Conservation (phyloP, 2,888 invertebrate species). For the Drosophila kambysellisi region DNA sequence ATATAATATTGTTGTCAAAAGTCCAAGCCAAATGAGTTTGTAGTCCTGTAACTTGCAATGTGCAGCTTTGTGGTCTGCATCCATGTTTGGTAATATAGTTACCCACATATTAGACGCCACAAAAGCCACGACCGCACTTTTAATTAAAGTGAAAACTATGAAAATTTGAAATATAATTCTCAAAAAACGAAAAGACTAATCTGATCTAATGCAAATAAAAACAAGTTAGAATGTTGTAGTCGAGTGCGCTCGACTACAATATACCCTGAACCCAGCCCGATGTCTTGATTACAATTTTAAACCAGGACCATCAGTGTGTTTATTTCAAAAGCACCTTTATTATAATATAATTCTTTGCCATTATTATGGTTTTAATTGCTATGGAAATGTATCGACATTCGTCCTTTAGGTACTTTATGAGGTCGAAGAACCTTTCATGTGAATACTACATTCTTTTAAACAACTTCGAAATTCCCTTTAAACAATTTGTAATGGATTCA, state of each 20-base stretch:
- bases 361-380: neutral
- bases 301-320: too few species aligned
- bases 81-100: constrained; percentile 62
- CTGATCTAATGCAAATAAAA: constrained; percentile 8
- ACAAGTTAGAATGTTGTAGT: neutral
- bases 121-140: constrained; percentile 75
- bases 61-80: constrained; percentile 26
- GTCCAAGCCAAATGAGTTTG: neutral
- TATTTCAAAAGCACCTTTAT: too few species aligned
- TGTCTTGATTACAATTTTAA: too few species aligned
- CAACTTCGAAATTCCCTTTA: neutral
- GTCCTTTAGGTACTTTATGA: neutral
- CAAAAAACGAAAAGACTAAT: constrained; percentile 28
- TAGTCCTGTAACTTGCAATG: constrained; percentile 5
- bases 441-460: neutral
- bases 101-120: constrained; percentile 63
- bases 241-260: neutral
- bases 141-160: constrained; percentile 80
- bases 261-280: neutral
- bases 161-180: constrained; percentile 72
- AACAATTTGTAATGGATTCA: neutral
- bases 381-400: neutral
- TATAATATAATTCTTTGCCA: neutral
- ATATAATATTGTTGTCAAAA: neutral
- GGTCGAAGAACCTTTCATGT: neutral